Conservation (phyloP, 2,797 vertebrate species). For the Melanotaenia maccullochi region DNA sequence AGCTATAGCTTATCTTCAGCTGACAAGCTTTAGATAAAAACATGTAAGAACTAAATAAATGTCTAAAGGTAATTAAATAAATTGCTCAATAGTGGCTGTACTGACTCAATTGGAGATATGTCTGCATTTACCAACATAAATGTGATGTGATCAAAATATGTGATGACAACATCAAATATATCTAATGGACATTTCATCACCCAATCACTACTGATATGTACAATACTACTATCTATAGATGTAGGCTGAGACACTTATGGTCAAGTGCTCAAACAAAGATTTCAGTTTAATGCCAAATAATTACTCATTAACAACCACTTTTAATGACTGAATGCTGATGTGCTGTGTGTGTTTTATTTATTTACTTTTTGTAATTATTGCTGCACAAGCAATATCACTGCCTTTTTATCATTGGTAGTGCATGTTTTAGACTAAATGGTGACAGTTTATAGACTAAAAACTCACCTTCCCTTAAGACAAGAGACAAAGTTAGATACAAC, state of each 20-base stretch:
- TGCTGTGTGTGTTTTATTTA: no score
- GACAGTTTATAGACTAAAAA: not conserved
- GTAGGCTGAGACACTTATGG: not conserved
- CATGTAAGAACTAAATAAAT: not conserved
- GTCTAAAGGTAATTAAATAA: not conserved
- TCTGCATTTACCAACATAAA: not conserved
- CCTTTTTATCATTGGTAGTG: not conserved
- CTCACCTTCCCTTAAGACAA: slow-evolving; percentile 21
- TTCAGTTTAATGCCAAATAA: not conserved
- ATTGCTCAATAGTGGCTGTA: not conserved
- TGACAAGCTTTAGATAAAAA: not conserved
- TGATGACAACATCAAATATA: not conserved
- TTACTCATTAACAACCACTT: not conserved
- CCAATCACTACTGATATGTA: not conserved
- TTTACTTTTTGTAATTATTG: not conserved
- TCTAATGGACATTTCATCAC: not conserved
- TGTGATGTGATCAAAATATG: not conserved
- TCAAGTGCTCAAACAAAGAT: no score
- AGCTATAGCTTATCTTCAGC: not conserved
- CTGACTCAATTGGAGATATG: not conserved
- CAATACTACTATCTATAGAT: not conserved
- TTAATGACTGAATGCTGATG: not conserved
- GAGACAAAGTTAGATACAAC: slow-evolving; percentile 25
- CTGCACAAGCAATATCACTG: no score
- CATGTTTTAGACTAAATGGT: not conserved